These are phyloP conservation scores for Drosophila mayri DNA, from an alignment of 1,140 invertebrate species.

Conservation along the genomic window DNA sequence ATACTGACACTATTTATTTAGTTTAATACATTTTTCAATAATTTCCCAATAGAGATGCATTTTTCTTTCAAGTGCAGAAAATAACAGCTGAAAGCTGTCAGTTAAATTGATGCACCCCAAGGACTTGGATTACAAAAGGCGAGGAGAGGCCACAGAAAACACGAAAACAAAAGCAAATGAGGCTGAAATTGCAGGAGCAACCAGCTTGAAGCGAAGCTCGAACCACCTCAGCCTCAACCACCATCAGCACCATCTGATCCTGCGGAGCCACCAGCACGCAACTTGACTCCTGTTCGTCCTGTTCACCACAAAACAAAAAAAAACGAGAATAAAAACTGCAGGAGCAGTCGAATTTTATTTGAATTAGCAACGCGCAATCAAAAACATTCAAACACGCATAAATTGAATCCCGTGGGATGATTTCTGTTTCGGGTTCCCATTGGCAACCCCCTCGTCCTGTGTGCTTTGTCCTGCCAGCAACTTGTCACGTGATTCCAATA, in stretches of 20 bases:
- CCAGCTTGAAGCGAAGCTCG: background rate
- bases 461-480: conserved; percentile 44
- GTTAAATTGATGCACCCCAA: conserved; percentile 58
- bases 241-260: conserved; percentile 39
- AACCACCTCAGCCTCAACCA: conserved; percentile 40
- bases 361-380: conserved; percentile 81
- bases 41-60: rapidly evolving
- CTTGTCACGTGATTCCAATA: conserved; percentile 83
- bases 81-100: conserved; percentile 67
- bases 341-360: conserved; percentile 72
- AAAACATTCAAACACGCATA: conserved; percentile 84
- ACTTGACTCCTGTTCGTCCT: conserved; percentile 49
- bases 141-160: conserved; percentile 24
- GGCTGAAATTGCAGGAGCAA: conserved; percentile 60
- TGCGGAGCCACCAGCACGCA: conserved; percentile 30
- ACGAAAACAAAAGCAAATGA: conserved; percentile 65
- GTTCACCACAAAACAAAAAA: conserved; percentile 47
- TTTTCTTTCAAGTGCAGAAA: background rate
- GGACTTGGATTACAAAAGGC: conserved; percentile 39
- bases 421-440: conserved; percentile 71
- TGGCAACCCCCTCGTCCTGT: conserved; percentile 36
- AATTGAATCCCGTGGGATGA: conserved; percentile 83
- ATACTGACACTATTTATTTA: no score
- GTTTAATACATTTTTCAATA: rapidly evolving
- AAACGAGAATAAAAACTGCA: conserved; percentile 17